Percentiles rank a stretch among this genome's conserved stretches.
These are phyloP conservation scores for Pantala flavescens DNA, from an alignment of 1,140 invertebrate species.

Conservation along the genomic window DNA sequence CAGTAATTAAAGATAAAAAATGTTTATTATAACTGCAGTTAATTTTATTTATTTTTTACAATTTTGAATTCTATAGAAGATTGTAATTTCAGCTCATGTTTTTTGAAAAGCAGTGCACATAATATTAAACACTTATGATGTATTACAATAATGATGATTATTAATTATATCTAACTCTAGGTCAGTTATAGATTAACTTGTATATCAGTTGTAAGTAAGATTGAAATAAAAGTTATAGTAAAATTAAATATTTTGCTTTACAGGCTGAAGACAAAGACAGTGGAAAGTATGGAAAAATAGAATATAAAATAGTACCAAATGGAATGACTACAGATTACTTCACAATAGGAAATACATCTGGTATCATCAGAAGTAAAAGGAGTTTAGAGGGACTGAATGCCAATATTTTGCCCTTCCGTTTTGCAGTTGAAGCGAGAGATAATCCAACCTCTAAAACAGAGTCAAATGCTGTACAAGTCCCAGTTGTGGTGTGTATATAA, in stretches of 20 bases:
- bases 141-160: too few species aligned
- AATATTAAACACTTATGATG: too few species aligned
- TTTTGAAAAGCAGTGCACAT: too few species aligned
- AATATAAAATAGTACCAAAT: slow-evolving; percentile 53
- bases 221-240: too few species aligned
- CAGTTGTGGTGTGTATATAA: slow-evolving; percentile 47
- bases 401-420: slow-evolving; percentile 55
- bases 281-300: slow-evolving; percentile 62
- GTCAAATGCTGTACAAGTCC: slow-evolving; percentile 49
- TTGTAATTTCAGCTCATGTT: too few species aligned
- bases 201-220: too few species aligned
- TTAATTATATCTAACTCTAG: too few species aligned
- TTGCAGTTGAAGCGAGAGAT: slow-evolving; percentile 62
- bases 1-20: too few species aligned
- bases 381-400: slow-evolving; percentile 54
- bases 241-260: neutral
- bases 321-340: slow-evolving; percentile 52
- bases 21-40: too few species aligned
- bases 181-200: too few species aligned
- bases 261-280: slow-evolving; percentile 73
- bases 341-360: slow-evolving; percentile 56
- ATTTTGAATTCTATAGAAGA: too few species aligned
- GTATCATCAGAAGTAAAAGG: slow-evolving; percentile 59
- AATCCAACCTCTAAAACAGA: slow-evolving; percentile 51
- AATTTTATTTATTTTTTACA: too few species aligned